Evolutionary conservation across 92 coral and sea anemone species (phyloP).

Genomic region (Metridium senile): DNA sequence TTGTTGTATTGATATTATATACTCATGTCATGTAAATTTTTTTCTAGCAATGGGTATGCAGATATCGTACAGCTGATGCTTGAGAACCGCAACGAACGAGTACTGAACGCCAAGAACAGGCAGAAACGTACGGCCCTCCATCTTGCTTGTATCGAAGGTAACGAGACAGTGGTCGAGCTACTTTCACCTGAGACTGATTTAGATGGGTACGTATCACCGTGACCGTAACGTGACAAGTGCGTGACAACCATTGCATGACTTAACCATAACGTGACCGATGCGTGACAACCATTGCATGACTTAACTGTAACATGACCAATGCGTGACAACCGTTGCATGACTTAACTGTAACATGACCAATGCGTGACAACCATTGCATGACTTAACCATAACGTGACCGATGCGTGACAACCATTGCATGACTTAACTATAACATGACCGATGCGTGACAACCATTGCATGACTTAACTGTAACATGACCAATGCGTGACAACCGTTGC

Average conservation of each 20-base stretch:
- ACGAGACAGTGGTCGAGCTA: conserved; percentile 39
- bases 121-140: conserved; percentile 52
- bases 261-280: background rate
- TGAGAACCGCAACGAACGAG: conserved; percentile 36
- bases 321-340: background rate
- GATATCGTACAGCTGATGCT: conserved; percentile 41
- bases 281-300: background rate
- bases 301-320: background rate
- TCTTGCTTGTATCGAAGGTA: conserved; percentile 52
- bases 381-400: background rate
- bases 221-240: background rate
- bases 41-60: conserved; percentile 29
- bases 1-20: too few relatives aligned
- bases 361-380: background rate
- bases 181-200: conserved; percentile 37
- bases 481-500: too few relatives aligned
- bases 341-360: background rate
- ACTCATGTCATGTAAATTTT: background rate
- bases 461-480: background rate
- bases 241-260: background rate
- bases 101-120: conserved; percentile 38
- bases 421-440: background rate
- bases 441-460: background rate
- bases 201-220: conserved; percentile 25
- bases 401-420: background rate